Evolutionary conservation across 2,888 invertebrate species (phyloP), one percentile per base, ranked within the genome.

Genomic region (Tetrapedia diversipes): DNA sequence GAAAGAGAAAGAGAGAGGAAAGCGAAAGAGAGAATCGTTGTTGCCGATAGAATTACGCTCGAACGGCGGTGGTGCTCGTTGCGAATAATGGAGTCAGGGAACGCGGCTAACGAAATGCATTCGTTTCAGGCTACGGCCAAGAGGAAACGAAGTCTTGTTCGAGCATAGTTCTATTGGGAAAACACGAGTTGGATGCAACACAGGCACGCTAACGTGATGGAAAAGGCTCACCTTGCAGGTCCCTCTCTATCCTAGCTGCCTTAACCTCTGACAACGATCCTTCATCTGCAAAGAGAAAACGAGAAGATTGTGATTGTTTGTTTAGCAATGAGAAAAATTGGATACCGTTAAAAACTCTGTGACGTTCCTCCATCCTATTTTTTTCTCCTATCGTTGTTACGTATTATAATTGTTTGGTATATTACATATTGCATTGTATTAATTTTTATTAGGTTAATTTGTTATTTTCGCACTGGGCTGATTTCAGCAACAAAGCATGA

Each of bases 181-280:
- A 77, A 69, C 69, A 72, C 47, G 60, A 61, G 66, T 71, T 77
- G 78, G 68, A 81, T 79, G 73, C 75, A 61, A 75, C 65, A 83
- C 69, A 71, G 39, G 73, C 77, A 66, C 43, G 34, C 53, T 68
- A 49, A 76, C 60, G 67, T 53, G 47, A 49, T 64, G 49, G 2
- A 27, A n/a, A n/a, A 71, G 56, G 81, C 91, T 88, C 87, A 91
- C 91, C 91, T 80, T 91, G 89, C 16, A 89, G 72, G 57, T 91
- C 90, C 82, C 90, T 89, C 60, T 88, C 86, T 84, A 88, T 85
- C 71, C 89, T 87, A 34, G 86, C 53, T 34, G 84, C 85, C 11
- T 78, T 81, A 63, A 87, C 81, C 34, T 86, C 85, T 16, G 77
- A 75, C n/a, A 81, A 59, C 47, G 79, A 43, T 34, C 61, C 78